Evolutionary conservation across 2,888 invertebrate species (phyloP).

Genomic region (Gortyna flavago): DNA sequence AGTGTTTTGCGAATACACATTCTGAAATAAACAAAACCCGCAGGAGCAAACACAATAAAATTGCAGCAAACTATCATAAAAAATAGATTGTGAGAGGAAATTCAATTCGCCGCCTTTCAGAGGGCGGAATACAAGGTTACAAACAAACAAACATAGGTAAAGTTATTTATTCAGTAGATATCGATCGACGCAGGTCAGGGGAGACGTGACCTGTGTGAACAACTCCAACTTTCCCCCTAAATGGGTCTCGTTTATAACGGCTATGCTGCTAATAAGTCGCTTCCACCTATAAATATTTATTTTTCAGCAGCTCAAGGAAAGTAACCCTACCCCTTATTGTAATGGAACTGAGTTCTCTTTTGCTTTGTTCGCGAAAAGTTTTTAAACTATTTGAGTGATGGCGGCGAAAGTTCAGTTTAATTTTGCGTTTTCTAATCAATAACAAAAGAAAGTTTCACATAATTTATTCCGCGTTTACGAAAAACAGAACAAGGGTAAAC

Average conservation of each 20-base stretch:
- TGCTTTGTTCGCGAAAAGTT: constrained; percentile 10
- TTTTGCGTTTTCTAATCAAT: constrained; percentile 28
- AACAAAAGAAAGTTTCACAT: constrained; percentile 29
- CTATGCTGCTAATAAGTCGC: constrained; percentile 57
- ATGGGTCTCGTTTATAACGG: constrained; percentile 61
- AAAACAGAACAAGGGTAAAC: constrained; percentile 8
- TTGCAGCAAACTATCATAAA: constrained; percentile 53
- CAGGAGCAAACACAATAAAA: constrained; percentile 49
- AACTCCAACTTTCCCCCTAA: constrained; percentile 56
- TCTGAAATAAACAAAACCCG: constrained; percentile 27
- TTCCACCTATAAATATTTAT: constrained; percentile 48
- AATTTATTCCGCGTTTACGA: constrained; percentile 20
- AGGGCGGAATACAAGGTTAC: constrained; percentile 54
- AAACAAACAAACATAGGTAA: constrained; percentile 65
- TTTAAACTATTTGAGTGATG: constrained; percentile 26
- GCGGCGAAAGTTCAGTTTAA: constrained; percentile 21
- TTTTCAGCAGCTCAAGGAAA: constrained; percentile 26
- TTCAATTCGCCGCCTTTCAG: constrained; percentile 52
- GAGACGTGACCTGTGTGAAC: constrained; percentile 70
- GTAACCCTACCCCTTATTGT: constrained; percentile 20
- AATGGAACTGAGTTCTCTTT: constrained; percentile 20
- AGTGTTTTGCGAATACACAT: constrained; percentile 3
- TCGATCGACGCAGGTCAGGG: constrained; percentile 68
- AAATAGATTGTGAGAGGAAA: constrained; percentile 56
- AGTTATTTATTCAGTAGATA: constrained; percentile 75